A percentile compares a stretch with the other conserved stretches of the same genome.
These are phyloP conservation scores for Pseudonaja textilis DNA, from an alignment of 2,113 vertebrate genomes.

Conservation along the genomic window DNA sequence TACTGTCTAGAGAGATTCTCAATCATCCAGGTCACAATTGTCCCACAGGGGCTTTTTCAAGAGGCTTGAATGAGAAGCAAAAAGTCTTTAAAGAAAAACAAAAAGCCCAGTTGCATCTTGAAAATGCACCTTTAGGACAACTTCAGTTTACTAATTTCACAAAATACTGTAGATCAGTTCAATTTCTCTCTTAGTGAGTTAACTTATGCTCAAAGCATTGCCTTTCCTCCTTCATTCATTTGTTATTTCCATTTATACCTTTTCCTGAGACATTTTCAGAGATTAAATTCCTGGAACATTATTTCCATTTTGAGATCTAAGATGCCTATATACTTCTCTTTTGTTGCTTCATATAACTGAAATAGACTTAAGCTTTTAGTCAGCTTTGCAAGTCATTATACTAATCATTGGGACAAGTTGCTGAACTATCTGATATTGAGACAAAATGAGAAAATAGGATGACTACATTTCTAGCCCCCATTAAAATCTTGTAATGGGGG, in stretches of 20 bases:
- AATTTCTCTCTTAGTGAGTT: not conserved
- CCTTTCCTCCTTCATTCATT: not conserved
- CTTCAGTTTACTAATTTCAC: not conserved
- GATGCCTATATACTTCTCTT: not conserved
- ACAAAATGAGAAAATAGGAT: not conserved
- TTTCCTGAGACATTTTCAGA: not conserved
- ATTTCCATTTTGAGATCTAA: not conserved
- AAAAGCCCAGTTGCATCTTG: too few species aligned
- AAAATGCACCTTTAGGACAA: too few species aligned
- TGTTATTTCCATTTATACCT: not conserved
- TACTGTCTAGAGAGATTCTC: not conserved
- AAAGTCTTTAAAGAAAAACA: too few species aligned
- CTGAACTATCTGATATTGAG: not conserved
- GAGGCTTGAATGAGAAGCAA: too few species aligned
- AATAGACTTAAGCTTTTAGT: not conserved
- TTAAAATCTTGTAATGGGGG: constrained; percentile 19
- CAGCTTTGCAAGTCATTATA: not conserved
- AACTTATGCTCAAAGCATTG: not conserved
- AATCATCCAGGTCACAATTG: too few species aligned
- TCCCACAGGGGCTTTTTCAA: too few species aligned
- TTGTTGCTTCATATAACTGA: not conserved
- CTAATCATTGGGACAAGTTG: not conserved
- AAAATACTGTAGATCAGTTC: not conserved
- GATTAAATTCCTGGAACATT: not conserved
- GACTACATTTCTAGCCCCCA: constrained; percentile 13